phyloP scores from a whole-genome alignment of 2,113 vertebrate species.

The Grallaria varia region DNA sequence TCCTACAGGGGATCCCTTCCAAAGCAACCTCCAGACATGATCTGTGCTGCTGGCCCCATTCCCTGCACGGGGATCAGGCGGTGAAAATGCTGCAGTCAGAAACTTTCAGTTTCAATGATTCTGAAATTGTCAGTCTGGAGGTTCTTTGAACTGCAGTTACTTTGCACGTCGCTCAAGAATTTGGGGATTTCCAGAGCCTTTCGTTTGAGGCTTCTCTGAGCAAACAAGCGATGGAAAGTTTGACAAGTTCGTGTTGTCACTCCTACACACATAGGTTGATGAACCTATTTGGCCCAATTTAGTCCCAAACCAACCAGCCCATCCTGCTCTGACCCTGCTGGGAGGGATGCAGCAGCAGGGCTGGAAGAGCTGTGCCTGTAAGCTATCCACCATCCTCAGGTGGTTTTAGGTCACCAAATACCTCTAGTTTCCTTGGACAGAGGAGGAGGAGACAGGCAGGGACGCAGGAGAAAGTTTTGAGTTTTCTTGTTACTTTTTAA shows the following conservation, averaged over 20 bases:
- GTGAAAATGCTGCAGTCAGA: not conserved
- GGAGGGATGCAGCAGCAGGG: not conserved
- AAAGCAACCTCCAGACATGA: not conserved
- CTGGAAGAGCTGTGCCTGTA: not conserved
- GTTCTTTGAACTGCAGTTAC: not conserved
- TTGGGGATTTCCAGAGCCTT: not conserved
- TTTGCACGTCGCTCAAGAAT: not conserved
- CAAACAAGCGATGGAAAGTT: not conserved
- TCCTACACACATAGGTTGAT: fast-evolving
- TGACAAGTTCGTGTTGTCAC: not conserved
- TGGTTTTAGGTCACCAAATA: not conserved
- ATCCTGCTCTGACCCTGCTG: not conserved
- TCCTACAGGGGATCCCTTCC: not conserved
- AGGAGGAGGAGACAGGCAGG: not conserved
- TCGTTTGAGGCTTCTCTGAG: not conserved
- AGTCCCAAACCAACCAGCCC: not conserved
- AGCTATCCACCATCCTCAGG: not conserved
- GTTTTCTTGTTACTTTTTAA: not conserved
- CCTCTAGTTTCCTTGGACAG: not conserved
- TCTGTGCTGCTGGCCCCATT: not conserved
- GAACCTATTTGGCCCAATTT: not conserved
- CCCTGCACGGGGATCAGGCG: not conserved
- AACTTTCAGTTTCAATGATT: not conserved
- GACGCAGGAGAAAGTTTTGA: not conserved
- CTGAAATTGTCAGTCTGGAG: not conserved